phyloP scores from a whole-genome alignment of 2,888 invertebrate species.

The Aricia artaxerxes region DNA sequence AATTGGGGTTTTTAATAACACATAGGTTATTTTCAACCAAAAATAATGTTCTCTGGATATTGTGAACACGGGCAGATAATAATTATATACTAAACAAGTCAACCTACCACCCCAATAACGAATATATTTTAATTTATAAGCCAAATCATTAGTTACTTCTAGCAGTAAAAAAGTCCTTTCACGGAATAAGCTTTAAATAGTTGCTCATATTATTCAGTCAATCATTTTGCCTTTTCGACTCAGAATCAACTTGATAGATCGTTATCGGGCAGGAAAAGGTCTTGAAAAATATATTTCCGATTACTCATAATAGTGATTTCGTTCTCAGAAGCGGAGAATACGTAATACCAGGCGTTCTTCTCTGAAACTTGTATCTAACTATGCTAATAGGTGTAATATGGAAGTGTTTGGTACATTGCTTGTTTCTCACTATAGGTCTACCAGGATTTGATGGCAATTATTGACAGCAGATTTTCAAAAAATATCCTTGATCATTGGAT shows the following conservation, averaged over 20 bases:
- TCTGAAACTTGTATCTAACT: neutral
- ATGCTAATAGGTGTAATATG: neutral
- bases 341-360: neutral
- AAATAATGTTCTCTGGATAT: no score
- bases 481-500: no score
- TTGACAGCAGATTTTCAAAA: no score
- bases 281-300: conserved; percentile 24
- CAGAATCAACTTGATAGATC: conserved; percentile 11
- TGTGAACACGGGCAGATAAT: no score
- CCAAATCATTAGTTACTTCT: neutral
- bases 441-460: no score
- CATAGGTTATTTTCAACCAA: no score
- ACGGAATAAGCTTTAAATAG: neutral
- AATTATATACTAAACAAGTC: no score
- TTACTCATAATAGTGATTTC: conserved; percentile 18
- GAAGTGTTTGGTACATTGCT: neutral
- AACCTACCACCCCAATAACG: no score
- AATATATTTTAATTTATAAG: no score
- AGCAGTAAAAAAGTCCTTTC: neutral
- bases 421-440: no score
- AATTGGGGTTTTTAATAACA: no score
- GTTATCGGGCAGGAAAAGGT: conserved; percentile 4
- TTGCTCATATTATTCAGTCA: neutral
- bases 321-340: neutral
- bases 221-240: neutral